A percentile compares a stretch with the other conserved stretches of the same genome.
These are phyloP conservation scores for Cavia porcellus DNA, from an alignment of 2,113 vertebrate genomes.

Conservation along the genomic window DNA sequence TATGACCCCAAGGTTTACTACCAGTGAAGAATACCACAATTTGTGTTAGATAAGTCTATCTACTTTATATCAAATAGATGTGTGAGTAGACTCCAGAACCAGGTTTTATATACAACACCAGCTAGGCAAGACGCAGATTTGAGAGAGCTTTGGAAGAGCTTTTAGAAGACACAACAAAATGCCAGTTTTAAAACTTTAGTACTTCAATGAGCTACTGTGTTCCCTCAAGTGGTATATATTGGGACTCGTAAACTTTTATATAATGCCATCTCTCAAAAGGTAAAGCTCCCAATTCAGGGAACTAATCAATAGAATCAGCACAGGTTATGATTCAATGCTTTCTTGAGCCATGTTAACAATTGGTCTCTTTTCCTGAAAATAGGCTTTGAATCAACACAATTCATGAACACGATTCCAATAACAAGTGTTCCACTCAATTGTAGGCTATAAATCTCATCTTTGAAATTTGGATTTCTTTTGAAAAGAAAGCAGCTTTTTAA, in stretches of 20 bases:
- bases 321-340: not conserved
- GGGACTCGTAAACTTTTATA: not conserved
- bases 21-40: not conserved
- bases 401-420: not conserved
- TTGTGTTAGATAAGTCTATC: fast-evolving
- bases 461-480: not conserved
- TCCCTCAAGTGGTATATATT: not conserved
- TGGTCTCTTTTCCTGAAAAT: not conserved
- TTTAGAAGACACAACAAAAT: not conserved
- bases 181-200: not conserved
- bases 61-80: not conserved
- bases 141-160: not conserved
- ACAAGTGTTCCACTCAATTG: not conserved
- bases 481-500: not conserved
- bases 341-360: not conserved
- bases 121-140: not conserved
- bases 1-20: not conserved
- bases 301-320: not conserved
- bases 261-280: not conserved
- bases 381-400: not conserved
- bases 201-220: not conserved
- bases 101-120: not conserved
- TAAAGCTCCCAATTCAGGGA: not conserved
- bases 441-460: not conserved
- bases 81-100: not conserved